These are phyloP conservation scores for Drosophila kanapiae DNA, from an alignment of 1,140 invertebrate species.

Conservation along the genomic window DNA sequence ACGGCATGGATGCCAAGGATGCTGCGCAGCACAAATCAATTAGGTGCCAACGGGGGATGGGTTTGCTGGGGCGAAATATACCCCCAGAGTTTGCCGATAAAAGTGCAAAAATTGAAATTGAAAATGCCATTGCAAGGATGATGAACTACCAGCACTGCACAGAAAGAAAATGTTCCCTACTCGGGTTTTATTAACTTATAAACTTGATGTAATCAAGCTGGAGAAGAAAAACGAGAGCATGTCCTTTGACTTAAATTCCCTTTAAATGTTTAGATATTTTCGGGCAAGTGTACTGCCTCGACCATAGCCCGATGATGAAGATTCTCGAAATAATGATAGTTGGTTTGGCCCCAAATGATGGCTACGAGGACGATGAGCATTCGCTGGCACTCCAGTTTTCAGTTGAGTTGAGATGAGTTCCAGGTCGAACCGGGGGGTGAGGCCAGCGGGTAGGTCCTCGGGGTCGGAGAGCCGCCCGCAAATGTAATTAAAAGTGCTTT, in stretches of 20 bases:
- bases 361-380: conserved; percentile 24
- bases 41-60: conserved; percentile 27
- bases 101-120: conserved; percentile 61
- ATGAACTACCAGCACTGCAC: conserved; percentile 11
- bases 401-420: conserved; percentile 33
- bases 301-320: neutral
- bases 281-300: neutral
- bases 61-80: neutral
- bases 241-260: neutral
- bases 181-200: too few species aligned
- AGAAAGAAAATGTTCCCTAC: too few species aligned
- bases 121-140: conserved; percentile 40
- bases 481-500: conserved; percentile 82
- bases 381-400: conserved; percentile 24
- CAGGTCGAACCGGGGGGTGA: conserved; percentile 1
- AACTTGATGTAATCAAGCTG: too few species aligned
- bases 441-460: neutral
- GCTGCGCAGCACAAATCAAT: conserved; percentile 59
- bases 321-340: conserved; percentile 2
- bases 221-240: too few species aligned
- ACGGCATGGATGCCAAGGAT: conserved; percentile 1
- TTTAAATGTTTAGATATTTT: neutral
- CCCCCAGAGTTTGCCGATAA: conserved; percentile 22
- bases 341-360: neutral
- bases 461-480: conserved; percentile 28